Evolutionary conservation across 1,140 invertebrate species (phyloP).

Genomic region (Ruditapes philippinarum): DNA sequence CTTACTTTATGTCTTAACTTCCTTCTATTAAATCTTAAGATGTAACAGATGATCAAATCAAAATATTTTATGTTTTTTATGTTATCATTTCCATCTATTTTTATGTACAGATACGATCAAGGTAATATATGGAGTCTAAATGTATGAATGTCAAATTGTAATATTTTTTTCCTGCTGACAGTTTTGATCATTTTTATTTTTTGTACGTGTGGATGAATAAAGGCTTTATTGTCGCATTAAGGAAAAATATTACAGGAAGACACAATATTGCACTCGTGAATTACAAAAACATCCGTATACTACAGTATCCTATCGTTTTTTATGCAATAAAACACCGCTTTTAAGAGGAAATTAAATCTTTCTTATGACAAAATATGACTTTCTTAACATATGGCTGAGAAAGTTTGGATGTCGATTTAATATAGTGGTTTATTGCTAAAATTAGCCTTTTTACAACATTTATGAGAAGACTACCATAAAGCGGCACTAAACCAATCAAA

Average conservation of each 20-base stretch:
- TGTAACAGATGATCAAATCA: no score
- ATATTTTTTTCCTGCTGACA: no score
- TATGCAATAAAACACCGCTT: neutral
- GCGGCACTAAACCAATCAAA: slow-evolving; percentile 12
- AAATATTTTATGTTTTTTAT: no score
- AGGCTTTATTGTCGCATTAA: no score
- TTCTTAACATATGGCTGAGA: neutral
- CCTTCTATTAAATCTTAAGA: no score
- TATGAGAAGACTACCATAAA: neutral
- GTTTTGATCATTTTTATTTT: no score
- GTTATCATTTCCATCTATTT: no score
- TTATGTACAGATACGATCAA: no score
- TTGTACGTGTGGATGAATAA: no score
- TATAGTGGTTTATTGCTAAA: neutral
- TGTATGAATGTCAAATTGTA: no score
- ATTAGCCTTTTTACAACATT: neutral
- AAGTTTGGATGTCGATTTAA: neutral
- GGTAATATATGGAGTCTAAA: no score
- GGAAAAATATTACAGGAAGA: neutral
- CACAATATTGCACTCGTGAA: neutral
- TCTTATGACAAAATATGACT: neutral
- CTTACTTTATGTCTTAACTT: no score
- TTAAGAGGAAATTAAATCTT: neutral
- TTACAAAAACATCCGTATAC: neutral
- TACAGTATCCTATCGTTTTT: neutral